Conservation (phyloP, 2,113 vertebrate species). For the Gallinago media region DNA sequence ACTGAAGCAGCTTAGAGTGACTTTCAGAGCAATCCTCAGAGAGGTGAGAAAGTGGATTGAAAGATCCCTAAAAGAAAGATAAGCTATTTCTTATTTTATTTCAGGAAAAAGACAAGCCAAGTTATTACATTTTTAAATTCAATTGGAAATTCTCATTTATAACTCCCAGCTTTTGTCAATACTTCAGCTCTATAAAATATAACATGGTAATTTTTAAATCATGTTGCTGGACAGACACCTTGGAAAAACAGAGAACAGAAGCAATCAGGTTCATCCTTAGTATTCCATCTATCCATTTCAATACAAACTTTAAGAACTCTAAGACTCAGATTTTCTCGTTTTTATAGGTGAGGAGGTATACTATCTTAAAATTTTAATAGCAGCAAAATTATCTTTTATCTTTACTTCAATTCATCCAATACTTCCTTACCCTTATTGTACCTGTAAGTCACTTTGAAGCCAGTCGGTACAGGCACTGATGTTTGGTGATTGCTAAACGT, state of each 20-base stretch:
- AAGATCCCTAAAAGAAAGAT: slow-evolving; percentile 77
- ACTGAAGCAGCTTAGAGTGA: slow-evolving; percentile 79
- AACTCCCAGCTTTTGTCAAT: slow-evolving; percentile 83
- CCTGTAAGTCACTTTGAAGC: neutral
- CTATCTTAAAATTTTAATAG: neutral
- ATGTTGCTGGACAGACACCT: slow-evolving; percentile 80
- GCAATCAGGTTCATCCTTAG: neutral
- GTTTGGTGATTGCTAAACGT: slow-evolving; percentile 8
- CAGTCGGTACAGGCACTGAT: neutral
- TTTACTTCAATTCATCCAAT: neutral
- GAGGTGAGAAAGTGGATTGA: slow-evolving; percentile 79
- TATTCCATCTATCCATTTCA: neutral
- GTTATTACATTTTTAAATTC: slow-evolving; percentile 3
- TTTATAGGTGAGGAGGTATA: neutral
- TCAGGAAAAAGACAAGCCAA: neutral
- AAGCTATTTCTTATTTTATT: neutral
- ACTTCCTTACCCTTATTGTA: neutral
- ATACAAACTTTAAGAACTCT: neutral
- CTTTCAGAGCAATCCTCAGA: slow-evolving; percentile 74
- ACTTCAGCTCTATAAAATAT: slow-evolving; percentile 78
- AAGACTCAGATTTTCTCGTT: neutral
- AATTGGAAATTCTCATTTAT: neutral
- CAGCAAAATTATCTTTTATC: neutral
- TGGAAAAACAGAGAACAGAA: neutral
- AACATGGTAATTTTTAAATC: slow-evolving; percentile 72